Conservation (phyloP, 2,888 invertebrate species). For the Folsomia candida region DNA sequence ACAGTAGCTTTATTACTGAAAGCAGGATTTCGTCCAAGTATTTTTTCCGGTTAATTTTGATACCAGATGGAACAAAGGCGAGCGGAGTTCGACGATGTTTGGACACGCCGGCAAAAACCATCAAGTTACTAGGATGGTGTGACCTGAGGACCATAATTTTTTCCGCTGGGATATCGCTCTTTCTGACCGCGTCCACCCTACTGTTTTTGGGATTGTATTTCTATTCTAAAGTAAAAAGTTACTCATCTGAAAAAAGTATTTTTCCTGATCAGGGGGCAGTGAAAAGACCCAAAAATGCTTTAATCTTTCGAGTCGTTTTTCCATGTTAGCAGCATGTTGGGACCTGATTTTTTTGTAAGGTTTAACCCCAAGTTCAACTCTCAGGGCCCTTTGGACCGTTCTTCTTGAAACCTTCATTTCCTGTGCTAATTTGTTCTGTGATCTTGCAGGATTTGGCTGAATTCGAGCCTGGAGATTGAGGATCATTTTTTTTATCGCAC, state of each 20-base stretch:
- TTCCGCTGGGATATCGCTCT: neutral
- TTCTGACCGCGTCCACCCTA: neutral
- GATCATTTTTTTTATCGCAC: neutral
- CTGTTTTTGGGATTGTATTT: constrained; percentile 15
- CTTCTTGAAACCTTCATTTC: constrained; percentile 2
- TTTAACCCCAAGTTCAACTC: neutral
- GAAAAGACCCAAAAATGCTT: neutral
- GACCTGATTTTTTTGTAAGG: neutral
- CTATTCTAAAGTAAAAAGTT: constrained; percentile 9
- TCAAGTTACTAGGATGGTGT: neutral
- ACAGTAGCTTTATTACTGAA: neutral
- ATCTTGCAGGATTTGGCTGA: neutral
- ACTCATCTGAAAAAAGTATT: constrained; percentile 4
- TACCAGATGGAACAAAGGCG: neutral
- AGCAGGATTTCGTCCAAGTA: neutral
- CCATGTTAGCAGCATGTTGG: neutral
- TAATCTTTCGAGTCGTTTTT: neutral
- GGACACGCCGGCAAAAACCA: constrained; percentile 3
- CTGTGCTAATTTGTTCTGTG: constrained; percentile 5
- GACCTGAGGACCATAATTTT: neutral
- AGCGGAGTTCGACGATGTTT: neutral
- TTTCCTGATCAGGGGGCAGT: neutral
- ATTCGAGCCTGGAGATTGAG: neutral
- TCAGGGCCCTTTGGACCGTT: neutral
- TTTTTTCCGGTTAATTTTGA: neutral